Evolutionary conservation across 2,888 invertebrate genomes (phyloP).

Genomic region (Pollenia angustigena): DNA sequence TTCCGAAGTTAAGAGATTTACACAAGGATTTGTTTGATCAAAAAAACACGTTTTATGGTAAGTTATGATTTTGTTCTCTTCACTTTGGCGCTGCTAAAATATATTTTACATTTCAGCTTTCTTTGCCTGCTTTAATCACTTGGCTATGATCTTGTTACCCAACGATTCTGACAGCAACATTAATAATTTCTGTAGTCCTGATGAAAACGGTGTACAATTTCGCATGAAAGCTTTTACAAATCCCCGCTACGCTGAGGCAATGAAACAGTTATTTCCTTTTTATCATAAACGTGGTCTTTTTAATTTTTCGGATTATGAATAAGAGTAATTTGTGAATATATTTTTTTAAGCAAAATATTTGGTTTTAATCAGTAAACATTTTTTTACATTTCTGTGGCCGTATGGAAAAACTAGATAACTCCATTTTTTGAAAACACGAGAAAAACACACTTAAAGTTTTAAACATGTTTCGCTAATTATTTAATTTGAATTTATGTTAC

Average conservation of each 20-base stretch:
- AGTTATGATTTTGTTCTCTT: not conserved
- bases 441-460: too few relatives aligned
- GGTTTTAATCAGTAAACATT: too few relatives aligned
- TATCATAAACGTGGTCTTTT: conserved; percentile 77
- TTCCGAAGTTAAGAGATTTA: conserved; percentile 79
- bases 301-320: conserved; percentile 68
- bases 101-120: conserved; percentile 28
- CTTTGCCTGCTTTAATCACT: conserved; percentile 42
- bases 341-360: too few relatives aligned
- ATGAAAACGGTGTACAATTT: conserved; percentile 75
- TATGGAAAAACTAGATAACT: too few relatives aligned
- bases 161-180: conserved; percentile 78
- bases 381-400: too few relatives aligned
- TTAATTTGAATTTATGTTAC: too few relatives aligned
- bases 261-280: conserved; percentile 79
- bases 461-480: too few relatives aligned
- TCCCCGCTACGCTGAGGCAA: conserved; percentile 76
- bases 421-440: too few relatives aligned
- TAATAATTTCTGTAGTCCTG: conserved; percentile 33
- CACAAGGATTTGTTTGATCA: conserved; percentile 77
- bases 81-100: too few relatives aligned
- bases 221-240: conserved; percentile 75
- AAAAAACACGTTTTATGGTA: conserved; percentile 77
- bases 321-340: not conserved
- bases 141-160: conserved; percentile 75